Evolutionary conservation across 2,888 invertebrate genomes (phyloP).

Genomic region (Nudaria mundana): DNA sequence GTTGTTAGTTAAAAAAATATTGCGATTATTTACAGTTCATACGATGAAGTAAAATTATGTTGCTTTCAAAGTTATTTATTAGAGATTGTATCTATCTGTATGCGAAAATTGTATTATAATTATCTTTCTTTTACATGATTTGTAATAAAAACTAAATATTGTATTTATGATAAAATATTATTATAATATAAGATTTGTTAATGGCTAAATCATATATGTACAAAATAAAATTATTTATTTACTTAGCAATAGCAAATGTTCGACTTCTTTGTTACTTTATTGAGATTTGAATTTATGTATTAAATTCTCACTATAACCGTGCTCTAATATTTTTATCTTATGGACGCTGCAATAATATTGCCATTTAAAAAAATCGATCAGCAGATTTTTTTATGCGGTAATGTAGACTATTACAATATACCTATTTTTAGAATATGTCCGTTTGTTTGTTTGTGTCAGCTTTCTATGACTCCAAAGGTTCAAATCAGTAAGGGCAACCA

Average conservation of each 20-base stretch:
- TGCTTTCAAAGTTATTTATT: constrained; percentile 22
- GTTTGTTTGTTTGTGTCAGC: too few species aligned
- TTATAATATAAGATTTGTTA: constrained; percentile 17
- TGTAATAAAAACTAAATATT: constrained; percentile 11
- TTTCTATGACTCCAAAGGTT: too few species aligned
- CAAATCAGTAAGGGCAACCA: too few species aligned
- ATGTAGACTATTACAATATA: too few species aligned
- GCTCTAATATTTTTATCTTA: too few species aligned
- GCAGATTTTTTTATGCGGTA: too few species aligned
- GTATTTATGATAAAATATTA: constrained; percentile 16
- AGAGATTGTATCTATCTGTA: constrained; percentile 23
- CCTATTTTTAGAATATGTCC: too few species aligned
- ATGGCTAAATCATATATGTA: constrained; percentile 24
- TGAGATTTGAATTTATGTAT: constrained; percentile 9
- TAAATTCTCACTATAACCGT: neutral
- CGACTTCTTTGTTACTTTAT: constrained; percentile 8
- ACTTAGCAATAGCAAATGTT: constrained; percentile 17
- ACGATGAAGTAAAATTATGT: constrained; percentile 27
- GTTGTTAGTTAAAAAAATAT: constrained; percentile 44
- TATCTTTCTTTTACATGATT: constrained; percentile 9
- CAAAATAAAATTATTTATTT: constrained; percentile 20
- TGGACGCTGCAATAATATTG: too few species aligned
- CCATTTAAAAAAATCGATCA: too few species aligned
- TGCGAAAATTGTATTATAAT: neutral
- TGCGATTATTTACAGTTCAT: constrained; percentile 22